Evolutionary conservation across 2,888 invertebrate species (phyloP), one percentile per base, ranked within the genome.

Genomic region (Cacoxenus indagator): DNA sequence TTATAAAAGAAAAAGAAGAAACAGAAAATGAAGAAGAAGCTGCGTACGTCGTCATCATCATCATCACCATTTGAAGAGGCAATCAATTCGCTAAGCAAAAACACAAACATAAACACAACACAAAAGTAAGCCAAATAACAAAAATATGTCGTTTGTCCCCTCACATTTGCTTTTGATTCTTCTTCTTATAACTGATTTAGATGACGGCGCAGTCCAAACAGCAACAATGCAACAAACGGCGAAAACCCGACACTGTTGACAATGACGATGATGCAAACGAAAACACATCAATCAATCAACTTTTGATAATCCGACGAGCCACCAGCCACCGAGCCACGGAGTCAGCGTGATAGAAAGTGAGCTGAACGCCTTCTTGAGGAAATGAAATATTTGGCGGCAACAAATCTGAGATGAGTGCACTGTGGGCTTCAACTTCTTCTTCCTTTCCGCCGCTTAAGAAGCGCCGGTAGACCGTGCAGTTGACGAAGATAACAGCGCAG

Each of bases 401-500:
- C n/a, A n/a, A n/a, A n/a, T n/a, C n/a, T n/a, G n/a, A n/a, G n/a
- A n/a, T n/a, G n/a, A n/a, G n/a, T n/a, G n/a, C n/a, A n/a, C n/a
- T n/a, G n/a, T n/a, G n/a, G n/a, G n/a, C n/a, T n/a, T n/a, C n/a
- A n/a, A n/a, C n/a, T n/a, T n/a, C n/a, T n/a, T n/a, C n/a, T n/a
- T n/a, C n/a, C n/a, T n/a, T n/a, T n/a, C n/a, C n/a, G n/a, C n/a
- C n/a, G n/a, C n/a, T n/a, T n/a, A n/a, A n/a, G n/a, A n/a, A n/a
- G n/a, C n/a, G n/a, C n/a, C n/a, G n/a, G n/a, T n/a, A n/a, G n/a
- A n/a, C n/a, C n/a, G n/a, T n/a, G 31, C 17, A 59, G n/a, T 65
- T 69, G 75, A 66, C 72, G 73, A 76, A 79, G 72, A 78, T 76
- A 78, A 82, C 74, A 79, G 68, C 73, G 76, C 75, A 75, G 74